These are phyloP conservation scores for Rhinopithecus roxellana DNA, from an alignment of 2,113 vertebrate species.

Conservation along the genomic window DNA sequence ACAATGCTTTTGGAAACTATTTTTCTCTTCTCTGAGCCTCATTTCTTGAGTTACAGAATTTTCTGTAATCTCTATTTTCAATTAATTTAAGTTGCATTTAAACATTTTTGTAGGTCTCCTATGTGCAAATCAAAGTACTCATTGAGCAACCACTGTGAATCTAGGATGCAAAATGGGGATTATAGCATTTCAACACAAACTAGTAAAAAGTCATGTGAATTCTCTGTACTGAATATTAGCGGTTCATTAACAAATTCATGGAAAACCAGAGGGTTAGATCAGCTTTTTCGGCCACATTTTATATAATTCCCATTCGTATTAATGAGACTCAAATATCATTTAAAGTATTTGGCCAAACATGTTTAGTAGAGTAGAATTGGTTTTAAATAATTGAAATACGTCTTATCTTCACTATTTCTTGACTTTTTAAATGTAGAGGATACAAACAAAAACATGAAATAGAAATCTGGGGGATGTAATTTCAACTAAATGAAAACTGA, in stretches of 20 bases:
- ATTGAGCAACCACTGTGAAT: neutral
- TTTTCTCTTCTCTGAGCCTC: slow-evolving; percentile 12
- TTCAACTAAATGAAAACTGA: neutral
- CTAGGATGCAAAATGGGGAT: neutral
- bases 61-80: neutral
- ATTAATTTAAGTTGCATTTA: neutral
- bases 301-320: slow-evolving; percentile 12
- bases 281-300: neutral
- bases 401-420: neutral
- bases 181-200: neutral
- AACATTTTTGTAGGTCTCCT: neutral
- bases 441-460: neutral
- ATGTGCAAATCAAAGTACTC: neutral
- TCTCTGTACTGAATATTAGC: neutral
- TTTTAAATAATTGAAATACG: neutral
- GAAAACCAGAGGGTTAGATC: neutral
- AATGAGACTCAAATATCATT: neutral
- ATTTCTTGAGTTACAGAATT: slow-evolving; percentile 1
- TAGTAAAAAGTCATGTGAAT: neutral
- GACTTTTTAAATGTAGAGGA: neutral
- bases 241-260: slow-evolving; percentile 23
- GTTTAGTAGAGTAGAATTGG: neutral
- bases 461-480: neutral
- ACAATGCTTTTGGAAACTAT: neutral
- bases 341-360: neutral